Evolutionary conservation across 2,113 vertebrate species (phyloP).

Genomic region (Protobothrops flavoviridis): DNA sequence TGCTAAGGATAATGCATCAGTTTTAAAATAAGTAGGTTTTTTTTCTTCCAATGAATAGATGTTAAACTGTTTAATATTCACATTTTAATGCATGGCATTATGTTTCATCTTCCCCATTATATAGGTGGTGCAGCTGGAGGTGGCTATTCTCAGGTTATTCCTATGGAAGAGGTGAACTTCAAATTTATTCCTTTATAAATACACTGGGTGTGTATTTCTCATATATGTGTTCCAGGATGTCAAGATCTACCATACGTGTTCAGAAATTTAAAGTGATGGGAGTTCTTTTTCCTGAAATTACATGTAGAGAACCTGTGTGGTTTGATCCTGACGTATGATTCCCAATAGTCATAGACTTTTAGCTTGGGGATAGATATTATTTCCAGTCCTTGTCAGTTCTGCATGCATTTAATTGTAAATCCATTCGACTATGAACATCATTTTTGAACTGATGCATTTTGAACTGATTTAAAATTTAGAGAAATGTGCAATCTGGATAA

Average conservation of each 20-base stretch:
- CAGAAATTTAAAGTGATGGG: not conserved
- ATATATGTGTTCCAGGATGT: not conserved
- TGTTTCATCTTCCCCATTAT: conserved; percentile 40
- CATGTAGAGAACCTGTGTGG: not conserved
- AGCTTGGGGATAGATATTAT: not conserved
- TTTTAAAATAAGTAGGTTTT: not conserved
- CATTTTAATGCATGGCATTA: conserved; percentile 15
- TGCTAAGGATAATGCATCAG: not conserved
- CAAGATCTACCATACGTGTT: not conserved
- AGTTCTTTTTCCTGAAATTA: not conserved
- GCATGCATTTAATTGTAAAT: not conserved
- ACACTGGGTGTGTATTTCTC: not conserved
- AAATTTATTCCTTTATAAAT: conserved; percentile 2
- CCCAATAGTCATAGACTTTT: not conserved
- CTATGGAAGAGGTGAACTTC: conserved; percentile 96
- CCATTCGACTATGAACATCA: not conserved
- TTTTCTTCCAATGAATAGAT: not conserved
- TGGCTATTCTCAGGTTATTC: conserved; percentile 95
- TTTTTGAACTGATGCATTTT: not conserved
- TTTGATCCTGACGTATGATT: not conserved
- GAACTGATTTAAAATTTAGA: not conserved
- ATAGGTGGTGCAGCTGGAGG: conserved; percentile 96
- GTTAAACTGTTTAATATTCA: not conserved
- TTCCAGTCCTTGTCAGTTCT: not conserved
- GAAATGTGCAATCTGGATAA: not conserved